phyloP scores from a whole-genome alignment of 2,888 invertebrate species.

The Cetonia aurata region DNA sequence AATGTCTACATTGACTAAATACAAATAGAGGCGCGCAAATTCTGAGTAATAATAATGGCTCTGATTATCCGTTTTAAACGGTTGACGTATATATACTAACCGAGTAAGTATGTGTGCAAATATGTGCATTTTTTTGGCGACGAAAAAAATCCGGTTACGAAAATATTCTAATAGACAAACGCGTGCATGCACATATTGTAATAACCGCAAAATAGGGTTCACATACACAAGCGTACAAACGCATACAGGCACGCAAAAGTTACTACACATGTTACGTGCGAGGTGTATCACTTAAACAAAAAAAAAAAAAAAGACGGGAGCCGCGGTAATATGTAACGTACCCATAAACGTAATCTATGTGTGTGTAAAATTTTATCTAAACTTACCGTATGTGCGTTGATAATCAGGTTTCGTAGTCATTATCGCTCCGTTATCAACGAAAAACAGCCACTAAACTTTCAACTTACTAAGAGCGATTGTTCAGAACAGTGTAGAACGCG shows the following conservation, averaged over 20 bases:
- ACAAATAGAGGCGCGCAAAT: too few species aligned
- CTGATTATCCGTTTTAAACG: too few species aligned
- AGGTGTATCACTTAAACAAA: conserved; percentile 12
- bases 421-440: conserved; percentile 58
- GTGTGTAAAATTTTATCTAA: conserved; percentile 59
- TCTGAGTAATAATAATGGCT: too few species aligned
- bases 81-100: too few species aligned
- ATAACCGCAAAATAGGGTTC: too few species aligned
- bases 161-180: too few species aligned
- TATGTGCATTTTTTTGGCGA: too few species aligned
- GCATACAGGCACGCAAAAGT: neutral
- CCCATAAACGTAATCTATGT: conserved; percentile 47
- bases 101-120: too few species aligned
- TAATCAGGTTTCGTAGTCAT: conserved; percentile 65
- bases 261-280: conserved; percentile 3
- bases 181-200: too few species aligned
- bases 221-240: too few species aligned
- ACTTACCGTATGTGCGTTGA: conserved; percentile 65
- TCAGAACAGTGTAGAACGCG: conserved; percentile 47
- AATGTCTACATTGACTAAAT: too few species aligned
- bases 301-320: conserved; percentile 14
- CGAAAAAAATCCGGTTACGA: too few species aligned
- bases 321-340: conserved; percentile 30
- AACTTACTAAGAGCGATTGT: conserved; percentile 41
- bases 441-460: conserved; percentile 43